Conservation (phyloP, 2,797 vertebrate genomes). For the Otolemur crassicaudatus region DNA sequence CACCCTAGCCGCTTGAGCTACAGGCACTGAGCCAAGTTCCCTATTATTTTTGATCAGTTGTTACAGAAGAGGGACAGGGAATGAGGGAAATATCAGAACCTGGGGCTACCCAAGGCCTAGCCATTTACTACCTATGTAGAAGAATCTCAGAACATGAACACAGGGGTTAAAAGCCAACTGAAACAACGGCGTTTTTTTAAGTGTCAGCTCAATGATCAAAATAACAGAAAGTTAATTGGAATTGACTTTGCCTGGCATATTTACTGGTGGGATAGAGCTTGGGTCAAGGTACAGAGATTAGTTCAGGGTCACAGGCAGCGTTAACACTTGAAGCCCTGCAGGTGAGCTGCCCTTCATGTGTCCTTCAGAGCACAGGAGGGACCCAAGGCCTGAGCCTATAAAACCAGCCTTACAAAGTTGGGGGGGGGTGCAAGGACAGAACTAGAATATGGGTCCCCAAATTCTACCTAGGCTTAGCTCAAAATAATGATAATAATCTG, state of each 20-base stretch:
- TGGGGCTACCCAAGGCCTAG: neutral
- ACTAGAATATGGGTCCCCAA: too few relatives aligned
- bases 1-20: too few relatives aligned
- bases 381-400: neutral
- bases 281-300: neutral
- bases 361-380: neutral
- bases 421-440: too few relatives aligned
- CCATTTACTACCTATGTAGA: neutral
- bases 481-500: too few relatives aligned
- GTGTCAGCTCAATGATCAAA: neutral
- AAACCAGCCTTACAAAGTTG: too few relatives aligned
- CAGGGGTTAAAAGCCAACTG: neutral
- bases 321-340: neutral
- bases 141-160: neutral
- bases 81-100: neutral
- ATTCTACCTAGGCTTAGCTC: too few relatives aligned
- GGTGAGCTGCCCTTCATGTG: neutral
- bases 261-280: neutral
- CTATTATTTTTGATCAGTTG: neutral
- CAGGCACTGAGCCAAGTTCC: neutral
- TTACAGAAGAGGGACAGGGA: neutral
- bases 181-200: neutral
- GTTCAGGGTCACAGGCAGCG: neutral
- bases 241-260: neutral
- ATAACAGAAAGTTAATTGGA: conserved; percentile 12